Base-by-base conservation (phyloP, 2,797 vertebrate species). In the Acrossocheilus fasciatus region DNA sequence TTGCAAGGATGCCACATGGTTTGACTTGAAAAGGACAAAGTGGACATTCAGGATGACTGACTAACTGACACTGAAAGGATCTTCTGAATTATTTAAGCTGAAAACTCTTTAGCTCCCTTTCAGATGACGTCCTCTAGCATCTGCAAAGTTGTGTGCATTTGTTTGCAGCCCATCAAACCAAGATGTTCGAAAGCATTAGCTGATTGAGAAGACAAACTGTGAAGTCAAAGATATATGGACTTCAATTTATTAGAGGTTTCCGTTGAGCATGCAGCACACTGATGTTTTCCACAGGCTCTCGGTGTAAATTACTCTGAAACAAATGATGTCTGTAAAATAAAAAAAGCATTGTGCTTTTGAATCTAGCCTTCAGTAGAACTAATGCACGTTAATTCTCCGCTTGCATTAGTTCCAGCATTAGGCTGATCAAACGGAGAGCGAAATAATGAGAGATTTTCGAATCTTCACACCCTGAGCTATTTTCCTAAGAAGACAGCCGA, bases 161-260 rank as follows among this genome's bases (percentile, higher is more conserved):
- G 41, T 80, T 80, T 73, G 77, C 14, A n/a, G 41, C 76, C 59
- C 41, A 50, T 86, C 54, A 81, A 20, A 54, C 69, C 23, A 30
- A 64, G 39, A 62, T 18, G 57, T 39, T 86, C 7, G 45, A 80
- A 81, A 81, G 78, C 85, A 86, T 86, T 86, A 86, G 85, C 85
- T 86, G 70, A 86, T 86, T 81, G 85, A 86, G 85, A 75, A 86
- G 84, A 81, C 84, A 64, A 81, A 86, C 77, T 30, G 50, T 45
- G 30, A 74, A 81, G 78, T 75, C 57, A 66, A 68, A 66, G 59
- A 81, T 81, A 66, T 81, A 68, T 86, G 43, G 68, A 30, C 57
- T 34, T 50, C 43, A 73, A 73, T 80, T 72, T 80, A 73, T 80
- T 50, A 62, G 47, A n/a, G 52, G n/a, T 66, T 75, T 86, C 41